Evolutionary conservation across 1,140 invertebrate species (phyloP).

Genomic region (Macrobrachium rosenbergii): DNA sequence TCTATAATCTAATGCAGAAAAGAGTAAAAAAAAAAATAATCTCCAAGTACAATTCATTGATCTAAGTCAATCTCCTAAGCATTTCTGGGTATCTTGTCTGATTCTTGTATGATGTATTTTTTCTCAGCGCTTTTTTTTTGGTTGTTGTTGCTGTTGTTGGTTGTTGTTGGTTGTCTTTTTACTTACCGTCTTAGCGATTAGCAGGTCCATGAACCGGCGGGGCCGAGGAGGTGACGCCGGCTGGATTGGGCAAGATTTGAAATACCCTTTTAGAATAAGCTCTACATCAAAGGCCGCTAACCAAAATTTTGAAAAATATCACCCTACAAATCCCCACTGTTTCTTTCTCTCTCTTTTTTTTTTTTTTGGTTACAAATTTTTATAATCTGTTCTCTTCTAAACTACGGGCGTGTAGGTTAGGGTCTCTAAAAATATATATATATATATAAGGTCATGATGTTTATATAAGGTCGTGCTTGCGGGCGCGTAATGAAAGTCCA

Average conservation of each 20-base stretch:
- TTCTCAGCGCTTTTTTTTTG: too few relatives aligned
- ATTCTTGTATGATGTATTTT: too few relatives aligned
- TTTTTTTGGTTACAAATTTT: neutral
- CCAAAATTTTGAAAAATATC: conserved; percentile 2
- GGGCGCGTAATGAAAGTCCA: neutral
- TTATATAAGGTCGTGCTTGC: conserved; percentile 4
- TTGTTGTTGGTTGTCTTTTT: too few relatives aligned
- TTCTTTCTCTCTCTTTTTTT: conserved; percentile 11
- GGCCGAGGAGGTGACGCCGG: conserved; percentile 44
- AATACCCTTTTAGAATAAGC: conserved; percentile 41
- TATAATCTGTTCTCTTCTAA: neutral
- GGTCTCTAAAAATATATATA: neutral
- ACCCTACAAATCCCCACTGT: neutral
- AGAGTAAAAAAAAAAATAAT: too few relatives aligned
- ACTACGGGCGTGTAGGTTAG: conserved; percentile 28
- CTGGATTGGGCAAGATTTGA: conserved; percentile 54
- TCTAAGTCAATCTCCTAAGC: conserved; percentile 16
- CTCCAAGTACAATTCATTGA: conserved; percentile 5
- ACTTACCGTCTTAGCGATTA: conserved; percentile 56
- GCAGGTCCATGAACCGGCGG: conserved; percentile 41
- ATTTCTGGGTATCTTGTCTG: neutral
- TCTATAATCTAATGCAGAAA: too few relatives aligned
- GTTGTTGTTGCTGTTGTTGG: too few relatives aligned
- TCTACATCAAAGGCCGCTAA: conserved; percentile 13
- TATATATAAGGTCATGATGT: neutral